A percentile compares a stretch with the other conserved stretches of the same genome.
Conservation (phyloP, 37 sponge, comb jelly and placozoan species). For the Chondrilla cf. caribensis region DNA sequence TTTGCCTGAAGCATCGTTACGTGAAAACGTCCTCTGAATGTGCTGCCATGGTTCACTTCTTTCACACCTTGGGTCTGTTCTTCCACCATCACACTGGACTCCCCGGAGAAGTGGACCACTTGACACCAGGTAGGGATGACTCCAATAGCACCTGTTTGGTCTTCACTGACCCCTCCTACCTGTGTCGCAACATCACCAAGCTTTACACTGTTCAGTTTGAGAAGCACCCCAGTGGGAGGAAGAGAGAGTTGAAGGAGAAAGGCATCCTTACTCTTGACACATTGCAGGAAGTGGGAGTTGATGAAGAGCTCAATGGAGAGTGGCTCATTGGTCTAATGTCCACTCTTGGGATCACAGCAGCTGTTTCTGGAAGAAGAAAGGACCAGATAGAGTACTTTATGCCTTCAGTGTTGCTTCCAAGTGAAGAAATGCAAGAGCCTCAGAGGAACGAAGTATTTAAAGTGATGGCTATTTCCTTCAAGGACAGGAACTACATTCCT, state of each 20-base stretch:
- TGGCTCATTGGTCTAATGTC: neutral
- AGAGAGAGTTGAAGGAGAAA: slow-evolving; percentile 1
- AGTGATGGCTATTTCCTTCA: neutral
- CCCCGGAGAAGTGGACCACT: slow-evolving; percentile 13
- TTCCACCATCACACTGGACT: slow-evolving; percentile 14
- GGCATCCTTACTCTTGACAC: neutral
- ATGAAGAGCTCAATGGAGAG: neutral
- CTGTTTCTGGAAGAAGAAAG: neutral
- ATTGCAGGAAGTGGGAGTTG: neutral
- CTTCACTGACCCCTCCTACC: slow-evolving; percentile 21
- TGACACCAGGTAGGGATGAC: neutral
- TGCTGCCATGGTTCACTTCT: slow-evolving; percentile 14
- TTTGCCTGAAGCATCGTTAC: neutral
- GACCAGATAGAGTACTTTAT: neutral
- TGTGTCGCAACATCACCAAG: slow-evolving; percentile 12
- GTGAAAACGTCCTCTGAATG: neutral
- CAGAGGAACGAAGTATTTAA: neutral
- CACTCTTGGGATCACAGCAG: neutral
- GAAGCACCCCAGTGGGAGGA: neutral
- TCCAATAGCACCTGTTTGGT: slow-evolving; percentile 15
- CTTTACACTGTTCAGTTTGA: slow-evolving; percentile 2
- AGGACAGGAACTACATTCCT: neutral
- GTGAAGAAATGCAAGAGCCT: neutral
- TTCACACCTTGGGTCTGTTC: slow-evolving; percentile 13
- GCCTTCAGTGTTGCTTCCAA: slow-evolving; percentile 1